A percentile compares a stretch with the other conserved stretches of the same genome.
Conservation (phyloP, 2,113 vertebrate genomes). For the Pollimyrus isidori region DNA sequence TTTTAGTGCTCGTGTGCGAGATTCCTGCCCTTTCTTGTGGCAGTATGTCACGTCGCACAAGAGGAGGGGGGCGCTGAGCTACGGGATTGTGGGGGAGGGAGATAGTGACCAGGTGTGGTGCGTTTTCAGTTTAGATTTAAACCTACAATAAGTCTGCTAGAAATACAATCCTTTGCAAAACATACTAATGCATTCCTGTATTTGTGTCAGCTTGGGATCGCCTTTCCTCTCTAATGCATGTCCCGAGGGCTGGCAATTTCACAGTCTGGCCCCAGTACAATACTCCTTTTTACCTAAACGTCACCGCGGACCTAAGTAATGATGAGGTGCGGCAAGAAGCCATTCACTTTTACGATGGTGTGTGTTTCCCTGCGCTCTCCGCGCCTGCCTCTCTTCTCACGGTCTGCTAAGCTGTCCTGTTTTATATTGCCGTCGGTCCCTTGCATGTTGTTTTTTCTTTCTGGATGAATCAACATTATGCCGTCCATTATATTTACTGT, state of each 20-base stretch:
- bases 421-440: neutral
- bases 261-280: conserved; percentile 32
- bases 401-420: neutral
- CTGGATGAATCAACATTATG: neutral
- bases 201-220: conserved; percentile 26
- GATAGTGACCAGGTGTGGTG: neutral
- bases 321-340: neutral
- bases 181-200: conserved; percentile 7
- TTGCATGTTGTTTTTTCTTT: neutral
- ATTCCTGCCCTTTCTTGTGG: neutral
- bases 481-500: neutral
- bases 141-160: conserved; percentile 12
- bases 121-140: neutral
- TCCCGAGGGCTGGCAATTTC: conserved; percentile 35
- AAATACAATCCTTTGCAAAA: conserved; percentile 10
- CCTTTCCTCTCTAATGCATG: conserved; percentile 35
- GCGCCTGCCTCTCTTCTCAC: neutral
- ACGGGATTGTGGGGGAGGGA: neutral
- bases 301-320: conserved; percentile 8
- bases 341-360: neutral
- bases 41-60: neutral
- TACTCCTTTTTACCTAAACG: conserved; percentile 27
- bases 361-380: neutral
- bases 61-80: neutral
- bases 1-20: neutral